These are phyloP conservation scores for Dendrolimus punctatus DNA, from an alignment of 1,140 invertebrate species.

Conservation along the genomic window DNA sequence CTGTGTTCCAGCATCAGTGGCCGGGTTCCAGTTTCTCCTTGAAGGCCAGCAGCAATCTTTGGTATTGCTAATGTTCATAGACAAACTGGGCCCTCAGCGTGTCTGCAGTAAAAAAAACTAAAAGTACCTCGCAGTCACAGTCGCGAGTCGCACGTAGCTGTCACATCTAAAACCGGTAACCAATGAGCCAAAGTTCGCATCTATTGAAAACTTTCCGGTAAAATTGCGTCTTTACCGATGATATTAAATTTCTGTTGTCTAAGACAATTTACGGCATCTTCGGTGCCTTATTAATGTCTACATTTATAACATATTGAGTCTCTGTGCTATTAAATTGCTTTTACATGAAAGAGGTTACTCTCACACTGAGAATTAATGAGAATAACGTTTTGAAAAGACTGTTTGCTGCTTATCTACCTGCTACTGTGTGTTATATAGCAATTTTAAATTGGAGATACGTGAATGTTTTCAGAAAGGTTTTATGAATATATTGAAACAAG, in stretches of 20 bases:
- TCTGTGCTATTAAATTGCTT: neutral
- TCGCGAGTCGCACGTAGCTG: constrained; percentile 16
- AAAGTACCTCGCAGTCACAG: too few relatives aligned
- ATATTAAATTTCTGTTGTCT: constrained; percentile 59
- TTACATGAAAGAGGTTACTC: neutral
- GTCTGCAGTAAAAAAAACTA: too few relatives aligned
- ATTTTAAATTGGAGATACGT: too few relatives aligned
- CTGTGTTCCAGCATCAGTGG: too few relatives aligned
- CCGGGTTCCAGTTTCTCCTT: too few relatives aligned
- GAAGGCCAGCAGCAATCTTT: too few relatives aligned
- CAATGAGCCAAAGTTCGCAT: constrained; percentile 34
- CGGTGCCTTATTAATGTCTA: constrained; percentile 29
- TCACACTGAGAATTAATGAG: neutral
- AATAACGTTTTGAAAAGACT: neutral
- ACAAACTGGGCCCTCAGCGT: too few relatives aligned
- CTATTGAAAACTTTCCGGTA: constrained; percentile 47
- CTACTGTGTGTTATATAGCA: constrained; percentile 3
- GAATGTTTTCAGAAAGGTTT: too few relatives aligned
- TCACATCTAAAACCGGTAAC: constrained; percentile 29
- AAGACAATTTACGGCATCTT: constrained; percentile 35
- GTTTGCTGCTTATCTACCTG: neutral
- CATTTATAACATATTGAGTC: constrained; percentile 22
- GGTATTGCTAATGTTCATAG: too few relatives aligned
- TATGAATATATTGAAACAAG: too few relatives aligned
- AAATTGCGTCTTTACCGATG: constrained; percentile 48